These are phyloP conservation scores for Trachymyrmex cornetzi DNA, from an alignment of 1,140 invertebrate species.

Conservation along the genomic window DNA sequence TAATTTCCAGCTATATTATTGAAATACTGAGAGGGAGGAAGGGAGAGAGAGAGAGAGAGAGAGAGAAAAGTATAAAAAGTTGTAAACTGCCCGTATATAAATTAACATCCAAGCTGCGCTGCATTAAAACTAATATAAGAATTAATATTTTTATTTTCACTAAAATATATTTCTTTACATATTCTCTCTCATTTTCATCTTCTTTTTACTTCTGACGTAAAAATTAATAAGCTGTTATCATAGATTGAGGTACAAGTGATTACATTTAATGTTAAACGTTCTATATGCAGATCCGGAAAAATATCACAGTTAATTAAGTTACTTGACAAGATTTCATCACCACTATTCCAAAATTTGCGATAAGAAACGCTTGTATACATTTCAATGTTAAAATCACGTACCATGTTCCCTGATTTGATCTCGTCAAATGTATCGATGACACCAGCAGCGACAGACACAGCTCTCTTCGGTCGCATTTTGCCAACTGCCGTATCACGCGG, in stretches of 20 bases:
- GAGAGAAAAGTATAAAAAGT: too few species aligned
- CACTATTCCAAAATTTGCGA: not conserved
- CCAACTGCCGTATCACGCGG: slow-evolving; percentile 57
- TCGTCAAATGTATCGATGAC: slow-evolving; percentile 62
- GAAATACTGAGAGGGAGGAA: not conserved
- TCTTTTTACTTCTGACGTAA: not conserved
- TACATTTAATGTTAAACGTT: not conserved
- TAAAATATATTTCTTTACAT: not conserved
- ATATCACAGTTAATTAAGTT: slow-evolving; percentile 15
- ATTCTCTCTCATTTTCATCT: not conserved
- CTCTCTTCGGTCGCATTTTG: slow-evolving; percentile 58
- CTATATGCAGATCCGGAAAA: not conserved
- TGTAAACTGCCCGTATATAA: not conserved
- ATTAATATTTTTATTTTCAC: not conserved
- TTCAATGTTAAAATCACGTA: slow-evolving; percentile 35
- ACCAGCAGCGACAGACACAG: slow-evolving; percentile 47
- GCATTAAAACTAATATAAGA: not conserved
- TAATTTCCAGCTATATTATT: not conserved
- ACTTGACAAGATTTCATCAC: not conserved
- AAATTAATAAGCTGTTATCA: not conserved
- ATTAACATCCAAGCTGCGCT: not conserved
- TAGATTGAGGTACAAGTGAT: not conserved
- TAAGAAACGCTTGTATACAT: slow-evolving; percentile 39
- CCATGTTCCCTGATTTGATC: slow-evolving; percentile 52
- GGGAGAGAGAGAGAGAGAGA: not conserved